A percentile compares a stretch with the other conserved stretches of the same genome.
Conservation (phyloP, 2,797 vertebrate genomes). For the Mionectes olivaceus region DNA sequence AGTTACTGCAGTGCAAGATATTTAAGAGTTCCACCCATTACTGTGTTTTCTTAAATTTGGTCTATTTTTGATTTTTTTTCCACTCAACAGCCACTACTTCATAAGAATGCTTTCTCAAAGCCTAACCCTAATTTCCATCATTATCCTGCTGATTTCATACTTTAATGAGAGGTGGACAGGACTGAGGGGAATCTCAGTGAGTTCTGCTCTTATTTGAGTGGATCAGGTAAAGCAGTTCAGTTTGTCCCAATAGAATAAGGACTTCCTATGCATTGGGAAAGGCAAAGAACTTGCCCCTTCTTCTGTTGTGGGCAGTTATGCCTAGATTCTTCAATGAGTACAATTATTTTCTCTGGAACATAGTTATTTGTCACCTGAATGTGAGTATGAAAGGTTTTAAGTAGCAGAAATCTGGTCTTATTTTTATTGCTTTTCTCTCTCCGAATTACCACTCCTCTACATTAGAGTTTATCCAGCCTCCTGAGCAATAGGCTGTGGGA, state of each 20-base stretch:
- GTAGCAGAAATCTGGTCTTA: background rate
- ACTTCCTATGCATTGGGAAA: accelerated
- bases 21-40: background rate
- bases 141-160: background rate
- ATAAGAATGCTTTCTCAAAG: background rate
- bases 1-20: background rate
- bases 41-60: background rate
- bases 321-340: background rate
- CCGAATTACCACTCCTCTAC: background rate
- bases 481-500: background rate
- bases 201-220: background rate
- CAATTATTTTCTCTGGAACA: background rate
- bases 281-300: background rate
- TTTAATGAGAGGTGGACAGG: background rate
- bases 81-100: background rate
- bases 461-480: background rate
- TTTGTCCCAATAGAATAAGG: background rate
- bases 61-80: background rate
- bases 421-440: background rate
- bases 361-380: background rate
- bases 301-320: background rate
- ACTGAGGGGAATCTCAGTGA: background rate
- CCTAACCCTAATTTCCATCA: background rate
- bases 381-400: background rate
- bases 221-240: background rate